phyloP scores from a whole-genome alignment of 2,888 invertebrate species.

The Oegoconia quadripuncta region DNA sequence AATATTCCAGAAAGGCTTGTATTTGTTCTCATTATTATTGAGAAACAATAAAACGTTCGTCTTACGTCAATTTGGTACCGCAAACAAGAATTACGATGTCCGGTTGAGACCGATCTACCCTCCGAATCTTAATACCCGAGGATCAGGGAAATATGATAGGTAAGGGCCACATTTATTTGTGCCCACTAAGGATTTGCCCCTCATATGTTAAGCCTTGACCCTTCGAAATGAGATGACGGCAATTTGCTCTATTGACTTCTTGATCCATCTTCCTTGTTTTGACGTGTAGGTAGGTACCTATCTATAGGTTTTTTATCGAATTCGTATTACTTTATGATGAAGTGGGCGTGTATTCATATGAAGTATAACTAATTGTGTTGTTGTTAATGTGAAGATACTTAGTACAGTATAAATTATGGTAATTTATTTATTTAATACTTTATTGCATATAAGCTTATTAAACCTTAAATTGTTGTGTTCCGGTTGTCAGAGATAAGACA shows the following conservation, averaged over 20 bases:
- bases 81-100: constrained; percentile 44
- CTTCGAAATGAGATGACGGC: constrained; percentile 61
- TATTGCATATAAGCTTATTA: too few species aligned
- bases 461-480: too few species aligned
- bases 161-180: constrained; percentile 70
- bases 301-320: too few species aligned
- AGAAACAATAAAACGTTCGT: constrained; percentile 16
- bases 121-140: constrained; percentile 57
- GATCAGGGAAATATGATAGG: constrained; percentile 74
- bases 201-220: constrained; percentile 70
- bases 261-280: constrained; percentile 41
- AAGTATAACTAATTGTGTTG: too few species aligned
- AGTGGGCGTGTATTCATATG: too few species aligned
- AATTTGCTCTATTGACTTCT: constrained; percentile 63
- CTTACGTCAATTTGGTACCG: constrained; percentile 8
- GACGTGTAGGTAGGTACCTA: constrained; percentile 25
- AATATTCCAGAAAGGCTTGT: too few species aligned
- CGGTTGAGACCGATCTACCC: constrained; percentile 46
- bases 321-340: too few species aligned
- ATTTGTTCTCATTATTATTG: too few species aligned
- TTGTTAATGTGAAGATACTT: too few species aligned
- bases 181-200: constrained; percentile 67
- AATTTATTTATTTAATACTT: too few species aligned
- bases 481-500: too few species aligned
- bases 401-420: too few species aligned